phyloP scores from a whole-genome alignment of 2,888 invertebrate genomes.

The Tenthredo scrophulariae region DNA sequence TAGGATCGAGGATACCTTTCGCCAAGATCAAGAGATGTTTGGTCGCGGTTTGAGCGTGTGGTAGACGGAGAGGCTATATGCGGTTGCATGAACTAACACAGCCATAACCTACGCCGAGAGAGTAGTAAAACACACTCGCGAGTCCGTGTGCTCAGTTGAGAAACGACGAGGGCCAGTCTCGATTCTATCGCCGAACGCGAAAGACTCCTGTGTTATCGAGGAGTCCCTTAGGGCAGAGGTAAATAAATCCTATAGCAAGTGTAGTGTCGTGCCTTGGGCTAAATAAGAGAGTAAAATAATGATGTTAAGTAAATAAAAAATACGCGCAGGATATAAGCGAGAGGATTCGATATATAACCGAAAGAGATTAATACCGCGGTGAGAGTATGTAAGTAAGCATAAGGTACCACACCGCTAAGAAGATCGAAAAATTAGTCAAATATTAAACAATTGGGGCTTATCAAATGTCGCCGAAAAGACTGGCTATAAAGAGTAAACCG shows the following conservation, averaged over 20 bases:
- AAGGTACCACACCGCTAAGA: conserved; percentile 35
- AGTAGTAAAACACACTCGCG: not conserved
- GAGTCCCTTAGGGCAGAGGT: conserved; percentile 55
- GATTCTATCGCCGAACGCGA: conserved; percentile 72
- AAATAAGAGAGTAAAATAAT: not conserved
- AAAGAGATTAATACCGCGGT: not conserved
- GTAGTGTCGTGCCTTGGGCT: conserved; percentile 60
- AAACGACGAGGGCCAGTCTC: conserved; percentile 67
- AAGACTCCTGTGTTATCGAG: conserved; percentile 60
- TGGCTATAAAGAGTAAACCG: not conserved
- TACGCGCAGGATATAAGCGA: conserved; percentile 17
- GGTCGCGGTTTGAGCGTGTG: not conserved
- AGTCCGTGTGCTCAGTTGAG: conserved; percentile 8
- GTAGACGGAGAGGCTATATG: not conserved
- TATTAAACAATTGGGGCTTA: not conserved
- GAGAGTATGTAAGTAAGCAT: conserved; percentile 38
- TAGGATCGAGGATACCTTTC: conserved; percentile 40
- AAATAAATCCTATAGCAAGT: conserved; percentile 54
- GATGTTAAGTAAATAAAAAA: not conserved
- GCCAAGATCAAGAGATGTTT: conserved; percentile 36
- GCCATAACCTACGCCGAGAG: not conserved
- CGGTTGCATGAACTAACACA: not conserved
- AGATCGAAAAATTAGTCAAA: not conserved
- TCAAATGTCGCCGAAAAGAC: not conserved
- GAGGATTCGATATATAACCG: conserved; percentile 14